Conservation (phyloP, 2,888 invertebrate species). For the Epinotia bilunana region DNA sequence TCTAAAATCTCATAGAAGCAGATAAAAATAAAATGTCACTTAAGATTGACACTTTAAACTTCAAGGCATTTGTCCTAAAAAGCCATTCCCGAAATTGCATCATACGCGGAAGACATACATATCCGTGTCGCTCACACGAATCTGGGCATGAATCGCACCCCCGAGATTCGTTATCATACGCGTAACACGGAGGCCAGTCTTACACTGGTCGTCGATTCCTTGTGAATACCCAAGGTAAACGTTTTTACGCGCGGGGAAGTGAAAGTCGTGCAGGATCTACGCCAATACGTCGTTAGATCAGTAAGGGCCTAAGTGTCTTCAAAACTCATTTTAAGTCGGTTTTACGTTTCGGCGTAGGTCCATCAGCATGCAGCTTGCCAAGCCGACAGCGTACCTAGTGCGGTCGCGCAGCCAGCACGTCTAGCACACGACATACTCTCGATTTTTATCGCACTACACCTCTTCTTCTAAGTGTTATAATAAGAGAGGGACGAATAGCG, state of each 20-base stretch:
- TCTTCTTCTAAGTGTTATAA: no score
- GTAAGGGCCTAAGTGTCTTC: neutral
- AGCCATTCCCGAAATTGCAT: no score
- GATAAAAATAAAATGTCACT: no score
- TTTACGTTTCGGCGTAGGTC: neutral
- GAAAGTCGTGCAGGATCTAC: constrained; percentile 41
- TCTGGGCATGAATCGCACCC: neutral
- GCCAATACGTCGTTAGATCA: neutral
- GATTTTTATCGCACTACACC: no score
- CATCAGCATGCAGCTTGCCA: neutral
- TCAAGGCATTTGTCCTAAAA: no score
- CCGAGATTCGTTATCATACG: neutral
- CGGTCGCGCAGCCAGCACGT: neutral
- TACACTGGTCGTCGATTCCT: neutral
- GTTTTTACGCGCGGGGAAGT: constrained; percentile 29
- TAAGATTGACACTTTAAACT: no score
- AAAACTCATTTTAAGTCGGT: neutral
- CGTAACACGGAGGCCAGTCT: neutral
- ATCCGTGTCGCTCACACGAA: no score
- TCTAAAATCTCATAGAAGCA: no score
- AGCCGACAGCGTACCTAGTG: neutral
- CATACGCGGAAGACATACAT: no score
- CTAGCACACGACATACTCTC: no score
- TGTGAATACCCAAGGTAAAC: constrained; percentile 15
- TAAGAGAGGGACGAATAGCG: no score